These are phyloP conservation scores for Spatulosminthurus flaviceps DNA, from an alignment of 2,888 invertebrate genomes.

Conservation along the genomic window DNA sequence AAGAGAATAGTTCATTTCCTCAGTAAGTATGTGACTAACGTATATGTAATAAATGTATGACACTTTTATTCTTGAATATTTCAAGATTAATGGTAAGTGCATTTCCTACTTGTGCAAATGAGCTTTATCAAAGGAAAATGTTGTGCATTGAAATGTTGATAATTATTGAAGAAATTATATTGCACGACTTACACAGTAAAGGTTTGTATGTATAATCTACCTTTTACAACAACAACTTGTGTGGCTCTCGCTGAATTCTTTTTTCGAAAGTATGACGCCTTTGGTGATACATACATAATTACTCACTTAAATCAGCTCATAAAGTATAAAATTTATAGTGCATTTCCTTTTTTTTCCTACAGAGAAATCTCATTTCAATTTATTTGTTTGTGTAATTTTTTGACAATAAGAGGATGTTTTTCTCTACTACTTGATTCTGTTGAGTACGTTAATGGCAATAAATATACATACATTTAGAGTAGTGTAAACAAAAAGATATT, in stretches of 20 bases:
- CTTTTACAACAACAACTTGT: background rate
- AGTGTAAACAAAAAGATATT: no score
- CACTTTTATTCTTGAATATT: background rate
- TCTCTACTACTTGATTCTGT: no score
- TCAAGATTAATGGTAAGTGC: constrained; percentile 13
- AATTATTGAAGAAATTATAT: background rate
- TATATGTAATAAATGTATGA: background rate
- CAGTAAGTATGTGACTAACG: no score
- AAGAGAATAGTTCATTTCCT: background rate
- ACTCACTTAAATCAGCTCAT: background rate
- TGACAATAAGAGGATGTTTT: background rate
- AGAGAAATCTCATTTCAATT: background rate
- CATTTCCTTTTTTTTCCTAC: background rate
- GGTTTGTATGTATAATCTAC: no score
- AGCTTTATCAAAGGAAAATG: background rate
- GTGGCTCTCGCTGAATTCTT: background rate
- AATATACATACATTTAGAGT: no score
- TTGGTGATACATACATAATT: background rate
- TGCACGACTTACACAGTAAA: background rate
- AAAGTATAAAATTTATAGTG: background rate
- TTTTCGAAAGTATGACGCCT: background rate
- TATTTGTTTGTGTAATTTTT: background rate
- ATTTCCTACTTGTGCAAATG: background rate
- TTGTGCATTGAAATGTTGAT: no score
- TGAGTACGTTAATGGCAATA: no score